A percentile compares a stretch with the other conserved stretches of the same genome.
Evolutionary conservation across 1,140 invertebrate species (phyloP).

Genomic region (Saccostrea echinata): DNA sequence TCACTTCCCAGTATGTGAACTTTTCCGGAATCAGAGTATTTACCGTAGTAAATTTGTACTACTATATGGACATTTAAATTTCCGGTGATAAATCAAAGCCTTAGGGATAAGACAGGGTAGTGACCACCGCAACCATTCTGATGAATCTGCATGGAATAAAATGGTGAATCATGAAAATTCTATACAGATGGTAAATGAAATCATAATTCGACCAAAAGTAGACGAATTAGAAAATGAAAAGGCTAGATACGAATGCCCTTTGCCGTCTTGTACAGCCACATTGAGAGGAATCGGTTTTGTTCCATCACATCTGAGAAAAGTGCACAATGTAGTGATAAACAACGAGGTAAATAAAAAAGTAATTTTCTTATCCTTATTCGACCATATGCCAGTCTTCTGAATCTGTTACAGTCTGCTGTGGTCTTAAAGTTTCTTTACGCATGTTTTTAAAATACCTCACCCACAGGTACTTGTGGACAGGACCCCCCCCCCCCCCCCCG

Average conservation of each 20-base stretch:
- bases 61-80: neutral
- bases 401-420: too few relatives aligned
- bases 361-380: too few relatives aligned
- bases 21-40: too few relatives aligned
- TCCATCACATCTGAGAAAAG: conserved; percentile 1
- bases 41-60: neutral
- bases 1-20: too few relatives aligned
- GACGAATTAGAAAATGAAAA: neutral
- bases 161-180: neutral
- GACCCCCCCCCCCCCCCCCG: too few relatives aligned
- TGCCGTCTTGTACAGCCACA: neutral
- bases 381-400: too few relatives aligned
- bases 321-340: neutral
- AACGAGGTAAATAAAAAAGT: neutral
- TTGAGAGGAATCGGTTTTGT: conserved; percentile 16
- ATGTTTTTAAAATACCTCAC: too few relatives aligned
- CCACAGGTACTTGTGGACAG: too few relatives aligned
- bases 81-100: neutral
- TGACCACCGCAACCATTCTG: too few relatives aligned
- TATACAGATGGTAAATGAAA: neutral
- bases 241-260: neutral
- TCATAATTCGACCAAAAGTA: neutral
- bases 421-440: too few relatives aligned
- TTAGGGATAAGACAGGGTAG: too few relatives aligned
- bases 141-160: neutral